Base-by-base conservation (phyloP, 2,888 invertebrate genomes). In the Cyaniris semiargus region DNA sequence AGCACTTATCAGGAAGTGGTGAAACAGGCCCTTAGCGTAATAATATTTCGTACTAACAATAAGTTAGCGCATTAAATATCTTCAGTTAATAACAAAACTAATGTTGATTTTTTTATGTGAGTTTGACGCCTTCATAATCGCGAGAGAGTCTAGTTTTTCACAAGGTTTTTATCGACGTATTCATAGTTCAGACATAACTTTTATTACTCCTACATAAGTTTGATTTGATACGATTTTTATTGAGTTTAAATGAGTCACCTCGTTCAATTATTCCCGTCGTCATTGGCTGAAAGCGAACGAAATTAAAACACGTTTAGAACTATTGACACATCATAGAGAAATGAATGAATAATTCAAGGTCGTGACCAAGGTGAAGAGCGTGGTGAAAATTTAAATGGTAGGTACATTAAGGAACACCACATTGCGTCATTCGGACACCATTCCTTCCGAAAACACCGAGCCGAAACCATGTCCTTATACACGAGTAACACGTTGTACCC, bases 351-450 rank as follows among this genome's bases (percentile, higher is more conserved):
- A 82, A 83, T 83, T 71, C 83, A 85, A 89, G 86, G 89, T 85
- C 84, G 81, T 79, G 77, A 79, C 84, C 86, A 90, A 92, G 92
- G 90, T 90, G 86, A 91, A 88, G 87, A 82, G 82, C 86, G 81
- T 83, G 80, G 80, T 91, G 80, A 90, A 91, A 90, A 76, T 88
- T 91, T 90, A 89, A 87, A 31, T 74, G 8, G 53, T 85, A 80
- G 8, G 53, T 85, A 80, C 88, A 82, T 83, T 84, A 79, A 34
- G 71, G 71, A 70, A 84, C 87, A 83, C 82, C 85, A 87, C 84
- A 91, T 93, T 93, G 87, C 91, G 88, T 86, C 83, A 91, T 93
- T 93, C 93, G 88, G 82, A 76, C 44, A 66, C 66, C 66, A 66
- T 31, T 66, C 27, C 27, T 15, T 18, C 27, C 27, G 66, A 31